Percentiles rank a stretch among this genome's conserved stretches.
Conservation (phyloP, 2,113 vertebrate species). For the Gnathonemus echidnorhynchus region DNA sequence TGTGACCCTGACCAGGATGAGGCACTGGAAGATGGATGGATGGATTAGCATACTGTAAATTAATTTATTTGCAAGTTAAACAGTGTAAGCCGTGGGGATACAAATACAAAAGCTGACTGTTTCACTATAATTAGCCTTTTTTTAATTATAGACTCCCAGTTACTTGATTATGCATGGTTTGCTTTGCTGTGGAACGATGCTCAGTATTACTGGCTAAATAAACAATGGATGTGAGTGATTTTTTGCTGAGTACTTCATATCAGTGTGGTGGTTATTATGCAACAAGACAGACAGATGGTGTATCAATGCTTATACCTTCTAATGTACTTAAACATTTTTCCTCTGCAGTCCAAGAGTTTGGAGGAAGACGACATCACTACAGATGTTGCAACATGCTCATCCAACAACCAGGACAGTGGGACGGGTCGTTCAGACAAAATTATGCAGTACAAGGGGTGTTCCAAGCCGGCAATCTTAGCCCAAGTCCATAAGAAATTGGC, state of each 20-base stretch:
- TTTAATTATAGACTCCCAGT: constrained; percentile 12
- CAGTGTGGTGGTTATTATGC: not conserved
- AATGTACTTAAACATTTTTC: not conserved
- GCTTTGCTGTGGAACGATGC: not conserved
- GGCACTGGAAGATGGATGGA: not conserved
- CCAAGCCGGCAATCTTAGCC: constrained; percentile 66
- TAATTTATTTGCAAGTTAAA: not conserved
- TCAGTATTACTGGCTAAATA: not conserved
- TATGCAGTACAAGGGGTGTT: constrained; percentile 71
- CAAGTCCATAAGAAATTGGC: constrained; percentile 59
- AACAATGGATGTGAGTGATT: not conserved
- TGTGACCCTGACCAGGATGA: not conserved
- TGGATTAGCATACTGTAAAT: constrained; percentile 4
- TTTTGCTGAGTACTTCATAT: not conserved
- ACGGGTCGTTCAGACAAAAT: constrained; percentile 72
- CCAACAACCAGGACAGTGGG: constrained; percentile 83
- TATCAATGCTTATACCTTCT: not conserved
- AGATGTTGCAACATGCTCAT: constrained; percentile 83
- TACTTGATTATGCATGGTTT: not conserved
- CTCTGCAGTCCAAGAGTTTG: constrained; percentile 46
- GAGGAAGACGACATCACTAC: constrained; percentile 81
- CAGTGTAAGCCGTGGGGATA: not conserved
- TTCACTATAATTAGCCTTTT: constrained; percentile 2
- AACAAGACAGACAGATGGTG: not conserved
- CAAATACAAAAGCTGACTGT: not conserved